phyloP scores from a whole-genome alignment of 2,888 invertebrate species.

The Netelia melanura region DNA sequence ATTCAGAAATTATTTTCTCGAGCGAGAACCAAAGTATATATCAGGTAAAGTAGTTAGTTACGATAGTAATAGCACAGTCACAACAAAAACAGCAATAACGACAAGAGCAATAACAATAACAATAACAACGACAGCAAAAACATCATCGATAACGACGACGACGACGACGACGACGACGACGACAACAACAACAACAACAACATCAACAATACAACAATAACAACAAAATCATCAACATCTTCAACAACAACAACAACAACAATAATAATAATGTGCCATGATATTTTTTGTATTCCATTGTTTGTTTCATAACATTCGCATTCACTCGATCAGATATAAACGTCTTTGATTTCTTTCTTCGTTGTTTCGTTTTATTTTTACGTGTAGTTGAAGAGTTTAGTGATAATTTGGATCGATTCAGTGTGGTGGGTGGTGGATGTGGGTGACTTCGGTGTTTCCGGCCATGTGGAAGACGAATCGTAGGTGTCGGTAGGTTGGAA shows the following conservation, averaged over 20 bases:
- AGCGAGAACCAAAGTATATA: conserved; percentile 61
- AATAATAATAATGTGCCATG: conserved; percentile 77
- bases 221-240: conserved; percentile 60
- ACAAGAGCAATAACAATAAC: conserved; percentile 68
- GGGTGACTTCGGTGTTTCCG: background rate
- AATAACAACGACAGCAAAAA: conserved; percentile 74
- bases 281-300: conserved; percentile 55
- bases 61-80: conserved; percentile 72
- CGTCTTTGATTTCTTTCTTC: conserved; percentile 27
- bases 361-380: conserved; percentile 23
- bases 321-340: conserved; percentile 65
- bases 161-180: conserved; percentile 59
- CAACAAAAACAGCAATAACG: conserved; percentile 58
- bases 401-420: conserved; percentile 31
- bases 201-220: conserved; percentile 71
- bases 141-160: conserved; percentile 46
- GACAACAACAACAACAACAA: conserved; percentile 54
- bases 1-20: conserved; percentile 67
- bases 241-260: conserved; percentile 71
- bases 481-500: background rate
- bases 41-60: conserved; percentile 71
- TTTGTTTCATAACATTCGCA: conserved; percentile 62
- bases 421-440: conserved; percentile 49
- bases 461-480: background rate
- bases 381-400: background rate